Base-by-base conservation (phyloP, 1,140 invertebrate genomes). In the Caenorhabditis briggsae region DNA sequence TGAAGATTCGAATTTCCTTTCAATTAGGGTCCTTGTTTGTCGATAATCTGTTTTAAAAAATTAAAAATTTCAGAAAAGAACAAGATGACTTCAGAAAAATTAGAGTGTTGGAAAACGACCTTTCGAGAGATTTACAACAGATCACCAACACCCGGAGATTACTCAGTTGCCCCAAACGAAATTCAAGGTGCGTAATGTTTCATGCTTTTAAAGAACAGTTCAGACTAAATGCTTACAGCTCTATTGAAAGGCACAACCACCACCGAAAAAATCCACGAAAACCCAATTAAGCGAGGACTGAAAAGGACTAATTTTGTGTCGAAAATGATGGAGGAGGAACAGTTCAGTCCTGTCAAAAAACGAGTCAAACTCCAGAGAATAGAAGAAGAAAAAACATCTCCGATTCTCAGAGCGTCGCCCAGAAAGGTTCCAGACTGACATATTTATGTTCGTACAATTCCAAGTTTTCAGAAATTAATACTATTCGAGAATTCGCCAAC, bases 261-360 rank as follows among this genome's bases (percentile, higher is more conserved):
- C 14, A n/a, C 14, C 11, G 33, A 43, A 12, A 53, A 20, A 20
- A 5, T 9, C 2, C 20, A 48, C 53, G 70, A 50, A 12, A 78
- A 78, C 0, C n/a, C 20, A 78, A 46, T 50, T 2, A 78, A 78
- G 41, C 12, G 33, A 43, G 70, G 70, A 23, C 18, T 78, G n/a
- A 78, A 78, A 53, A 18, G 70, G 33, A 78, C 20, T 41, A 50
- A 50, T 78, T 78, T 78, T 2, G 70, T 53, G 12, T 46, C 41
- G 46, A 78, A 78, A 78, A 78, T 78, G 70, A 78, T 78, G 70
- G 70, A 78, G 53, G 33, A 53, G 18, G 70, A 78, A 11, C 70
- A 78, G 12, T 78, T 78, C 46, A 78, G 70, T 23, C 70, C 70
- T 46, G 46, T 78, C n/a, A 78, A 78, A 50, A 78, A 78, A 23